These are phyloP conservation scores for Mallateleia sp. DNA, from an alignment of 2,888 invertebrate genomes.

Conservation along the genomic window DNA sequence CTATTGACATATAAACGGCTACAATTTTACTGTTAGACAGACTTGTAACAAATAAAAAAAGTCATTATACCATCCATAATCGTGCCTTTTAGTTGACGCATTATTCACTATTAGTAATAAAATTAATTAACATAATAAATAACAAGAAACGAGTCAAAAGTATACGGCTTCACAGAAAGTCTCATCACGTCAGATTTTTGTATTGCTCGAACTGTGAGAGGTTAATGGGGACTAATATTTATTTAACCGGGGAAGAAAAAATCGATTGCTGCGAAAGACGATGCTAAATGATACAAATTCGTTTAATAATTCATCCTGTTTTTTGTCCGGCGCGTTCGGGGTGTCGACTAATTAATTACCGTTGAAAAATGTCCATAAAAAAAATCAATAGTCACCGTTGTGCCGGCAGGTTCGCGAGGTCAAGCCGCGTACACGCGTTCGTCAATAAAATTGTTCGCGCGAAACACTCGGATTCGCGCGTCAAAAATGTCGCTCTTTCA, in stretches of 20 bases:
- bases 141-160: not conserved
- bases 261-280: constrained; percentile 1
- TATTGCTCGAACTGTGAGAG: too few species aligned
- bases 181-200: constrained; percentile 1
- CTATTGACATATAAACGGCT: too few species aligned
- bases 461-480: not conserved
- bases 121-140: constrained; percentile 2
- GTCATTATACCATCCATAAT: too few species aligned
- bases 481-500: constrained; percentile 45
- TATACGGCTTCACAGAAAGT: not conserved
- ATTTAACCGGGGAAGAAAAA: not conserved
- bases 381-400: not conserved
- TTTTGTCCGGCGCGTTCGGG: not conserved
- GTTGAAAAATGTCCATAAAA: not conserved
- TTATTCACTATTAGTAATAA: not conserved
- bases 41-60: too few species aligned
- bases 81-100: not conserved
- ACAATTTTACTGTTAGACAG: too few species aligned
- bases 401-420: not conserved
- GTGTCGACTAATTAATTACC: constrained; percentile 3
- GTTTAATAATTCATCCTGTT: not conserved
- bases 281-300: constrained; percentile 5
- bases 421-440: constrained; percentile 3
- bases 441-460: not conserved
- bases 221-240: constrained; percentile 1